Evolutionary conservation across 2,113 vertebrate species (phyloP), one percentile per base, ranked within the genome.

Genomic region (Physeter macrocephalus): DNA sequence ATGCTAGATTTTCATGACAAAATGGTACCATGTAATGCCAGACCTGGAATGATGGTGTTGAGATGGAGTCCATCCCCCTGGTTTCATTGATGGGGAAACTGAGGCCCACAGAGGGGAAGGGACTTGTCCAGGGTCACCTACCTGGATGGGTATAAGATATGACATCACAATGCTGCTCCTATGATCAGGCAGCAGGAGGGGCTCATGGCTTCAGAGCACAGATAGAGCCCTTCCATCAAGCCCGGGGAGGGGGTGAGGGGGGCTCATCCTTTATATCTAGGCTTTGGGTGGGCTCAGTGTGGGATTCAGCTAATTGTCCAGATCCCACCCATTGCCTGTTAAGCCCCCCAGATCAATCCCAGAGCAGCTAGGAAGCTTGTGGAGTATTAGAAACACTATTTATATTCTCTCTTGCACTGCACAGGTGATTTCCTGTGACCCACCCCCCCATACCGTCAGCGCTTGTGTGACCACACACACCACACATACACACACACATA

Each of bases 61-160:
- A 77, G 34, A 27, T 83, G 62, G 85, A 71, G 86, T 84, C 62
- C 21, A 77, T 3, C 69, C 67, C 85, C 14, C 14, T 92, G 69
- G 14, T 78, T 91, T 88, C 43, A 36, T 46, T 46, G 57, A 8
- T 34, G 67, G 74, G 36, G n/a, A 87, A 77, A 36, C 59, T 15
- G 66, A 96, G 23, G 57, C 27, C 27, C 5, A 1, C 21, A 39
- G 78, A 85, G 41, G n/a, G 13, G 14, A 46, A 78, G 34, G 72
- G 80, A 52, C 59, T 66, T 39, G 54, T 36, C 1, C 0, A 0
- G 34, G 36, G 2, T 57, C 57, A 2, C 80, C 23, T 36, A 2
- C 80, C 23, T 36, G 23, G 5, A 0, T 39, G 43, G n/a, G 20
- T 31, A 6, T n/a, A 67, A 82, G 52, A 64, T 59, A 10, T 6